Evolutionary conservation across 2,113 vertebrate species (phyloP).

Genomic region (Gymnogyps californianus): DNA sequence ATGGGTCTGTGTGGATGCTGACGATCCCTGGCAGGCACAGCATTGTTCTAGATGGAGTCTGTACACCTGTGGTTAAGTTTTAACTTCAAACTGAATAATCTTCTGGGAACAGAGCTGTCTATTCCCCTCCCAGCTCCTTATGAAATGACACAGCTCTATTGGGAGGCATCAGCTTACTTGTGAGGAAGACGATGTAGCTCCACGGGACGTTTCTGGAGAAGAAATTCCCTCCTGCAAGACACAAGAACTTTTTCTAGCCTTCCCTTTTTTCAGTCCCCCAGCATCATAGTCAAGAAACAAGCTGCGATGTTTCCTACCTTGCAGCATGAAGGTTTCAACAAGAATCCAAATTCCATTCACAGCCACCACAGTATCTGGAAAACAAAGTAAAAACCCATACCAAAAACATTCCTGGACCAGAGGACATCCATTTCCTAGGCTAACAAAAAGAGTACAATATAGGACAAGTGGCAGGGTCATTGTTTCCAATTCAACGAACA

Average conservation of each 20-base stretch:
- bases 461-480: background rate
- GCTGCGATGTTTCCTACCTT: slow-evolving; percentile 74
- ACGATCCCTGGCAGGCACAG: background rate
- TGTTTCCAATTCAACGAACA: background rate
- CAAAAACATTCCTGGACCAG: background rate
- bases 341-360: slow-evolving; percentile 98
- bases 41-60: background rate
- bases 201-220: slow-evolving; percentile 87
- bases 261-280: background rate
- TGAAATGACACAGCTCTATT: background rate
- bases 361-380: slow-evolving; percentile 89
- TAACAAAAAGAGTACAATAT: background rate
- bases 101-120: background rate
- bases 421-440: background rate
- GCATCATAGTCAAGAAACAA: background rate
- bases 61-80: background rate
- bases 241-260: background rate
- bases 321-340: slow-evolving; percentile 89
- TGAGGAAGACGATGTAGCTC: slow-evolving; percentile 95
- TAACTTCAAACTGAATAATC: background rate
- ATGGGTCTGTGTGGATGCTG: background rate
- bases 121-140: background rate
- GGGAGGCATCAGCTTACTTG: slow-evolving; percentile 79
- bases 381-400: background rate
- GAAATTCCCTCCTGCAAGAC: slow-evolving; percentile 83